phyloP scores from a whole-genome alignment of 2,888 invertebrate species.

The Linnaemya vulpina region DNA sequence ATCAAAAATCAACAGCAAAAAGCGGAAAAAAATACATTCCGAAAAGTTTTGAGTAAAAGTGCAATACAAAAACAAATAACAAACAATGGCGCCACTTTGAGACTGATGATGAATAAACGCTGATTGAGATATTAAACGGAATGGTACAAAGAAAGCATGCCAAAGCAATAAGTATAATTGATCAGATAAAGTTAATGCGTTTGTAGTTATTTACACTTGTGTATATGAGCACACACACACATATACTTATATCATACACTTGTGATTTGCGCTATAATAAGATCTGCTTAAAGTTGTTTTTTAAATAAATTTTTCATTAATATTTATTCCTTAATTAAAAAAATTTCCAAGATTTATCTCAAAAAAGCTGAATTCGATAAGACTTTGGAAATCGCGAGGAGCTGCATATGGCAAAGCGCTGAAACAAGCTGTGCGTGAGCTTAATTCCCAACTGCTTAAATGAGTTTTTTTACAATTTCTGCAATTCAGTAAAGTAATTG shows the following conservation, averaged over 20 bases:
- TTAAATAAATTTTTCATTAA: slow-evolving; percentile 47
- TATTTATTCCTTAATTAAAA: slow-evolving; percentile 29
- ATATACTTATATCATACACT: neutral
- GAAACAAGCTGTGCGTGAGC: slow-evolving; percentile 62
- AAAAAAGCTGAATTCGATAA: slow-evolving; percentile 36
- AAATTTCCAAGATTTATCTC: slow-evolving; percentile 19
- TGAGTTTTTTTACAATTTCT: slow-evolving; percentile 3
- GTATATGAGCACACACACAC: neutral
- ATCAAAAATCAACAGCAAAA: slow-evolving; percentile 26
- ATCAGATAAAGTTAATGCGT: slow-evolving; percentile 50
- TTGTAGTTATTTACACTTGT: slow-evolving; percentile 7
- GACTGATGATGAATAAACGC: slow-evolving; percentile 72
- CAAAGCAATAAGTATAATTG: slow-evolving; percentile 18
- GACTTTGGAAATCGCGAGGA: slow-evolving; percentile 4
- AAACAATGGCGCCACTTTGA: slow-evolving; percentile 72
- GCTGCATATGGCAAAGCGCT: slow-evolving; percentile 26
- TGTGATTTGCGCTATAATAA: neutral
- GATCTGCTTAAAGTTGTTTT: neutral
- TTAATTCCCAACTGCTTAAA: slow-evolving; percentile 6
- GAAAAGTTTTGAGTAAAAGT: slow-evolving; percentile 30
- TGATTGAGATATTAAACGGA: slow-evolving; percentile 68
- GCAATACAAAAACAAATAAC: slow-evolving; percentile 42
- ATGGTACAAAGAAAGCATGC: slow-evolving; percentile 39
- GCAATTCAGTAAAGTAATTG: slow-evolving; percentile 52
- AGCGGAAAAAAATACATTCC: slow-evolving; percentile 10